Evolutionary conservation across 2,888 invertebrate species (phyloP), one percentile per base, ranked within the genome.

Genomic region (Molanna angustata): DNA sequence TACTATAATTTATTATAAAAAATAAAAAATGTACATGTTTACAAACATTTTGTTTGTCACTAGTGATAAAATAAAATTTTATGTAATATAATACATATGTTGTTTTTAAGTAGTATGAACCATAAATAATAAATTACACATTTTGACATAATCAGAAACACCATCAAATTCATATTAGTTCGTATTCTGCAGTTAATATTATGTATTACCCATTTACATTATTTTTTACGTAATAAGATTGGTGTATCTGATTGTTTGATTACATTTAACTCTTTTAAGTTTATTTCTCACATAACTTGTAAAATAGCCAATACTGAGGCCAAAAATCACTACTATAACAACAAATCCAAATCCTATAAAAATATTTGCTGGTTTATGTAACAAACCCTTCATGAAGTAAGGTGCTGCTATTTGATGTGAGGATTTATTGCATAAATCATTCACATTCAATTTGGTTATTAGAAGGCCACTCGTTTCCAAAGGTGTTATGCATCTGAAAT

Each of bases 401-500:
- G 39, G 39, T 33, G 33, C 33, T n/a, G 14, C 33, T 33, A 33
- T 11, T n/a, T 33, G 33, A 3, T n/a, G 14, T 27, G 6, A 11
- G 6, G 27, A 27, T 27, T 27, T 27, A 6, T 7, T n/a, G 22
- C 52, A 52, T 19, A 47, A 14, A 6, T n/a, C 52, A 18, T 48
- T 33, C 9, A 32, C 31, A 13, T 20, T 48, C 32, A 40, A 20
- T 6, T 31, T 20, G 4, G n/a, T 20, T n/a, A 54, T 43, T 11
- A 14, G 39, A 2, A 17, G 66, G 65, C 76, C 76, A 61, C 69
- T 69, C 51, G 73, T 57, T 61, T 66, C 68, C 68, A 74, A 70
- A 40, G 77, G 77, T 39, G 74, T 72, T 50, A 72, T 70, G 66
- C 77, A 77, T 58, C 76, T 77, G 69, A 19, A 43, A 42, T 11